These are phyloP conservation scores for Lithophane ornitopus DNA, from an alignment of 2,888 invertebrate species.

Conservation along the genomic window DNA sequence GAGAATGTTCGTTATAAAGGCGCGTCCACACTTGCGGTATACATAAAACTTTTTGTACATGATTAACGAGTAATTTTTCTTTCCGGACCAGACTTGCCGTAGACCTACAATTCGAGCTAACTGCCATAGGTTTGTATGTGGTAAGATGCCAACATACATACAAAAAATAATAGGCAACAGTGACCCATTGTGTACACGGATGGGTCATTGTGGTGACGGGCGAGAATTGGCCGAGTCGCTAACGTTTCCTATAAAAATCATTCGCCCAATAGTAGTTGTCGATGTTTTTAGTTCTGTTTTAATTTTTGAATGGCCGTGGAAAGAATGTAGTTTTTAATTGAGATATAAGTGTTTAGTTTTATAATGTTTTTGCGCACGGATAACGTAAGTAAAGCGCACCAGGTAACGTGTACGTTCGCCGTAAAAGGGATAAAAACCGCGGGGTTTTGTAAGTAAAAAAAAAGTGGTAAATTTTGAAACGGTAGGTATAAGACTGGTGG, in stretches of 20 bases:
- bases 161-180: conserved; percentile 58
- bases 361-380: conserved; percentile 70
- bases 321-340: conserved; percentile 43
- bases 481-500: conserved; percentile 83
- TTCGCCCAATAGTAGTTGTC: conserved; percentile 47
- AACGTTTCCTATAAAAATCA: conserved; percentile 20
- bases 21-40: conserved; percentile 61
- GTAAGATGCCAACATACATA: conserved; percentile 90
- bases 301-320: conserved; percentile 39
- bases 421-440: conserved; percentile 57
- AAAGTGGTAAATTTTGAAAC: conserved; percentile 62
- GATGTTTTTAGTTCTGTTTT: conserved; percentile 53
- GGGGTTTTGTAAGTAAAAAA: conserved; percentile 69
- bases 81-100: conserved; percentile 86
- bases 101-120: conserved; percentile 78
- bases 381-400: conserved; percentile 82
- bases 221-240: conserved; percentile 39
- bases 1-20: conserved; percentile 49
- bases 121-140: conserved; percentile 89
- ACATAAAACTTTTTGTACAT: conserved; percentile 62
- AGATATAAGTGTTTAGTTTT: conserved; percentile 59
- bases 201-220: conserved; percentile 60
- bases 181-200: conserved; percentile 47
- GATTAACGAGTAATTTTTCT: conserved; percentile 87
- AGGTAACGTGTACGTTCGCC: conserved; percentile 76